These are phyloP conservation scores for Rhabdornis inornatus DNA, from an alignment of 2,113 vertebrate species.

Conservation along the genomic window DNA sequence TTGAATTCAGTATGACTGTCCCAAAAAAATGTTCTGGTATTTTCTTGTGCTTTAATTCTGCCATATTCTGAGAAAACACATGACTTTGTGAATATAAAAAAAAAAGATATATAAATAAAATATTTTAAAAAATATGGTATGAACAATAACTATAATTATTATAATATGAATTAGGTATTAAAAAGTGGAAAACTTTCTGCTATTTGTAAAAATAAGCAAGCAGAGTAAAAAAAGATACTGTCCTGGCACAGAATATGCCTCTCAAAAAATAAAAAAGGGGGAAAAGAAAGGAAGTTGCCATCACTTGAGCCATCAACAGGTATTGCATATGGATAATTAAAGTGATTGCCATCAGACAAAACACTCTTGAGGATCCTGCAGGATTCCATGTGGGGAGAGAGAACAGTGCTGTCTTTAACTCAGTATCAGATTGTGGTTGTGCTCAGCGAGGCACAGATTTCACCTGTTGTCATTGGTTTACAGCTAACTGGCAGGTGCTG, in stretches of 20 bases:
- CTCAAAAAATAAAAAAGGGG: not conserved
- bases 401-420: not conserved
- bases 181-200: not conserved
- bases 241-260: not conserved
- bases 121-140: not conserved
- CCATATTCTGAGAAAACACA: not conserved
- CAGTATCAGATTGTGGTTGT: not conserved
- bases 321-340: not conserved
- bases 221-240: not conserved
- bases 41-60: not conserved
- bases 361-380: not conserved
- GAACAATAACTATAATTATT: too few relatives aligned
- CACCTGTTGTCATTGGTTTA: fast-evolving
- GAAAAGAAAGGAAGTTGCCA: not conserved
- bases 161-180: not conserved
- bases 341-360: not conserved
- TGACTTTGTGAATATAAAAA: not conserved
- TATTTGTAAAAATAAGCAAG: not conserved
- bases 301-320: not conserved
- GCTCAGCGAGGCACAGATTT: not conserved
- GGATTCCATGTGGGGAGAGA: not conserved
- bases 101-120: too few relatives aligned
- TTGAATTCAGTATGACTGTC: not conserved
- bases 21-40: not conserved
- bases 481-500: not conserved